phyloP scores from a whole-genome alignment of 2,888 invertebrate genomes.

The Nemapogon koenigi region DNA sequence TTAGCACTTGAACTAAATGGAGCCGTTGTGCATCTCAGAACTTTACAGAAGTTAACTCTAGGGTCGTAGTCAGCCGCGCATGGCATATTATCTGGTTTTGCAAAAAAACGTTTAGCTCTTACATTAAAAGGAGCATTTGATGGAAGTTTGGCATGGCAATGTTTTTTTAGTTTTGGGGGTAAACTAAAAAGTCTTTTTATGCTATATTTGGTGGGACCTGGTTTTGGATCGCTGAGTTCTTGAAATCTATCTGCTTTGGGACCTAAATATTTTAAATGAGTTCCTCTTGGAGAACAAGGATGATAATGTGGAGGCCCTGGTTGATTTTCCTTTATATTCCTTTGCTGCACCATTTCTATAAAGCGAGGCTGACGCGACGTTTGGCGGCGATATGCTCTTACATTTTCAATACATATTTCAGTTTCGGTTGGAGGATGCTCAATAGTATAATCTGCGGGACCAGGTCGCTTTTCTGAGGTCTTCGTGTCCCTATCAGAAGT shows the following conservation, averaged over 20 bases:
- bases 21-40: conserved; percentile 26
- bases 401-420: conserved; percentile 33
- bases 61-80: conserved; percentile 36
- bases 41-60: conserved; percentile 21
- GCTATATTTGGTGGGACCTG: conserved; percentile 37
- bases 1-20: conserved; percentile 33
- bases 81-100: conserved; percentile 27
- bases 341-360: conserved; percentile 38
- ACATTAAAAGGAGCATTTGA: conserved; percentile 33
- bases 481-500: conserved; percentile 25
- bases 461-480: conserved; percentile 25
- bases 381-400: conserved; percentile 31
- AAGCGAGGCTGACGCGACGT: conserved; percentile 37
- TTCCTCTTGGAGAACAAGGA: conserved; percentile 28
- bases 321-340: conserved; percentile 27
- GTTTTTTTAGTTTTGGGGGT: conserved; percentile 19
- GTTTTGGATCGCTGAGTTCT: conserved; percentile 21
- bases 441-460: conserved; percentile 37
- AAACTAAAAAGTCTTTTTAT: conserved; percentile 37
- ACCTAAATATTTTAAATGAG: conserved; percentile 26
- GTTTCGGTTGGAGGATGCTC: conserved; percentile 21
- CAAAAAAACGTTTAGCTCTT: conserved; percentile 34
- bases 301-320: conserved; percentile 40
- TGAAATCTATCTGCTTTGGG: conserved; percentile 32
- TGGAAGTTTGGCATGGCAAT: conserved; percentile 30